Evolutionary conservation across 2,888 invertebrate genomes (phyloP), one percentile per base, ranked within the genome.

Genomic region (Nymphalis c-album): DNA sequence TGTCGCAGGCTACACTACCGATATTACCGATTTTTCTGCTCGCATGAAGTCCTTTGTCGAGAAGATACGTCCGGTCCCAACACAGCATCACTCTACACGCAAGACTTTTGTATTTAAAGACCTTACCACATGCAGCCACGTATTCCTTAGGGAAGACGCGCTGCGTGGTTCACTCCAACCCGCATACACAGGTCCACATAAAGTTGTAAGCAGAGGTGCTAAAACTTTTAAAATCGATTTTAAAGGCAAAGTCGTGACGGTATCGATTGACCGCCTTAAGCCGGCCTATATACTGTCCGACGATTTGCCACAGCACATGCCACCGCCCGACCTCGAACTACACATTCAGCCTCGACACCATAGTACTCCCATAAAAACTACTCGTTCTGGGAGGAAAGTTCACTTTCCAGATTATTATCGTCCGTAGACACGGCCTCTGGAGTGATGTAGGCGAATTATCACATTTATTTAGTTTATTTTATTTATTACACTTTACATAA

Each of bases 71-170:
- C 70, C 72, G 10, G 50, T 63, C 0, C 72, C 69, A 17, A 61
- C 71, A 16, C 63, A 73, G 5, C 68, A 68, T 0, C 78, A 78
- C 59, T n/a, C 47, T 7, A 67, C 69, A 2, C 18, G 60, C 2
- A 65, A 35, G 58, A 63, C 69, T 0, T 79, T 79, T 58, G 40
- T 79, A 0, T 77, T 50, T 46, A 78, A 78, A 58, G 76, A 78
- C 0, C 68, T 79, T 0, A 46, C 63, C 8, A 70, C 71, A 0
- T 48, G 60, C 16, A 51, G 16, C n/a, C 75, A 77, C 61, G 77
- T 78, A 0, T 78, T 76, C 59, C 63, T 76, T 0, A 47, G 77
- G 8, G 76, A 77, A 40, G 74, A 76, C 35, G 48, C 48, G 48
- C 48, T 48, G 18, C 48, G 48, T 6, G 18, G 7, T 18, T 48